Conservation (phyloP, 1,140 invertebrate species). For the Sitodiplosis mosellana region DNA sequence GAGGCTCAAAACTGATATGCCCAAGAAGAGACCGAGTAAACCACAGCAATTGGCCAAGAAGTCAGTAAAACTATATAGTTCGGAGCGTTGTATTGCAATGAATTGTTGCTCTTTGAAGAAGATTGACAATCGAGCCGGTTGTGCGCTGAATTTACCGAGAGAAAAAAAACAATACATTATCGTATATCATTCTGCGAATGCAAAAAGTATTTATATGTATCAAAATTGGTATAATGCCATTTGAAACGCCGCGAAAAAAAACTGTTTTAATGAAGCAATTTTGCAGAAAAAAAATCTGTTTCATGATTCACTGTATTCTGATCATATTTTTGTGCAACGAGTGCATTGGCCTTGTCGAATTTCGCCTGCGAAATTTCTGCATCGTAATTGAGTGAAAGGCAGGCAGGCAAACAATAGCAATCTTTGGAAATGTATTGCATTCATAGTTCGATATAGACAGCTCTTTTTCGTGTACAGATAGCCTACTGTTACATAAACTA, state of each 20-base stretch:
- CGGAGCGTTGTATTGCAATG: constrained; percentile 28
- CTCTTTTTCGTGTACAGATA: no score
- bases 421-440: constrained; percentile 21
- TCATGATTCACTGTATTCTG: neutral
- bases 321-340: constrained; percentile 20
- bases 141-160: constrained; percentile 11
- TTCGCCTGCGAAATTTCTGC: constrained; percentile 46
- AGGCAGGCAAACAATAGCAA: constrained; percentile 47
- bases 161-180: neutral
- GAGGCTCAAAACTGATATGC: constrained; percentile 34
- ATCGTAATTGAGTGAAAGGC: constrained; percentile 44
- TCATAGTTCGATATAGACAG: no score
- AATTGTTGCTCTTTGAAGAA: constrained; percentile 33
- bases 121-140: constrained; percentile 21
- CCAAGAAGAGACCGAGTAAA: constrained; percentile 34
- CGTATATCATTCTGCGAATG: no score
- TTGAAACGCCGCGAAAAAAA: no score
- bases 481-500: no score
- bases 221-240: no score
- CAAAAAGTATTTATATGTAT: no score
- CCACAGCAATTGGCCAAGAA: constrained; percentile 37
- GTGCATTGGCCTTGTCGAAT: constrained; percentile 33
- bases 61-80: constrained; percentile 32
- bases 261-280: no score
- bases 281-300: no score